A percentile compares a stretch with the other conserved stretches of the same genome.
These are phyloP conservation scores for Meloidogyne hapla DNA, from an alignment of 1,140 invertebrate genomes.

Conservation along the genomic window DNA sequence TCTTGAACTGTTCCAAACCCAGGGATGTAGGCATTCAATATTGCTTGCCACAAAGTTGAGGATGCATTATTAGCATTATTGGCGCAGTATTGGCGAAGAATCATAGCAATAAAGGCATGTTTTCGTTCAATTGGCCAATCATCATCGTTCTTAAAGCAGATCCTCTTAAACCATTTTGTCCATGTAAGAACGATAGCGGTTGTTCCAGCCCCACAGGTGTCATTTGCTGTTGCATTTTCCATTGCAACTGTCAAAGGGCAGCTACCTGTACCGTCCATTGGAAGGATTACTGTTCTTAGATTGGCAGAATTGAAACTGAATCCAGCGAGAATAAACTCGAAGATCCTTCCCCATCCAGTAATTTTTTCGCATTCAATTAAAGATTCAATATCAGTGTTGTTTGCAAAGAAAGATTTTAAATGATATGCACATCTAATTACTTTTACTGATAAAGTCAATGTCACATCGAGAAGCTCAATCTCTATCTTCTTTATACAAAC, in stretches of 20 bases:
- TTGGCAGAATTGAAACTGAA: neutral
- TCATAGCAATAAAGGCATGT: neutral
- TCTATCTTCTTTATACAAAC: neutral
- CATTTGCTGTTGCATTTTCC: neutral
- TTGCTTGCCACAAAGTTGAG: neutral
- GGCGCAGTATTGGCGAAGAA: neutral
- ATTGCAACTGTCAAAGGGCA: neutral
- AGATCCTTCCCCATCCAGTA: neutral
- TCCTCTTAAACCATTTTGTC: constrained; percentile 9
- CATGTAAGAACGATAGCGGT: neutral
- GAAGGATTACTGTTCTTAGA: neutral
- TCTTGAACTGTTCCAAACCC: neutral
- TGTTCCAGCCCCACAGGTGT: neutral
- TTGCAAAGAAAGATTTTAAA: neutral
- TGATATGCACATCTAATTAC: neutral
- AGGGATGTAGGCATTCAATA: neutral
- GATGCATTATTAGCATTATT: neutral
- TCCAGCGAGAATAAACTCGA: neutral
- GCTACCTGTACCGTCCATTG: neutral
- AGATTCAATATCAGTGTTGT: neutral
- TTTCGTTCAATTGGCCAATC: neutral
- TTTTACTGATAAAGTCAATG: neutral
- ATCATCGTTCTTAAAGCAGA: neutral
- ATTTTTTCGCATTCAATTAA: neutral
- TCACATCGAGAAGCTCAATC: neutral